Conservation (phyloP, 2,113 vertebrate species). For the Periophthalmodon schlosseri region DNA sequence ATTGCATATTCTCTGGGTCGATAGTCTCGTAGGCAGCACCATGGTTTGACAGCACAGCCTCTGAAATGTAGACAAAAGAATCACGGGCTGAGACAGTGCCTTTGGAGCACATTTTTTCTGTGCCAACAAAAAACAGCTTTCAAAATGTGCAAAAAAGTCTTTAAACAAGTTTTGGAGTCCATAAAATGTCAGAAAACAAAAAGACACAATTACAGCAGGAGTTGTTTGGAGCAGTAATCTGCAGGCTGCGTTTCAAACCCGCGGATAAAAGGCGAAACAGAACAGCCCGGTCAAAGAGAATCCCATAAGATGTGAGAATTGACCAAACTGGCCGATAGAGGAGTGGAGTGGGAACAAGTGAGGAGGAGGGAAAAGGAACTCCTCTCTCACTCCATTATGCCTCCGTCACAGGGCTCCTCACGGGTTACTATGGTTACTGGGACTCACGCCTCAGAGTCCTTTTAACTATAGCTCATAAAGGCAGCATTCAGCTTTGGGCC, state of each 20-base stretch:
- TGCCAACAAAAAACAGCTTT: slow-evolving; percentile 51
- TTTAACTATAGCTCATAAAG: slow-evolving; percentile 80
- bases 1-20: slow-evolving; percentile 78
- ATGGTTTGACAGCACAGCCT: slow-evolving; percentile 69
- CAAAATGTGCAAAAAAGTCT: slow-evolving; percentile 53
- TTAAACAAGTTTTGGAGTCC: slow-evolving; percentile 57
- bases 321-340: slow-evolving; percentile 64
- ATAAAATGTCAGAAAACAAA: slow-evolving; percentile 57
- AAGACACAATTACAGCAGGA: slow-evolving; percentile 45
- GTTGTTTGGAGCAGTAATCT: slow-evolving; percentile 46
- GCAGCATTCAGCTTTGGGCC: slow-evolving; percentile 73
- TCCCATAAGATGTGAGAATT: slow-evolving; percentile 60
- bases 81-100: slow-evolving; percentile 78
- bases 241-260: slow-evolving; percentile 48
- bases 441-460: slow-evolving; percentile 78
- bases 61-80: slow-evolving; percentile 77
- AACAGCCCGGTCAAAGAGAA: slow-evolving; percentile 43
- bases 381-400: slow-evolving; percentile 77
- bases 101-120: slow-evolving; percentile 74
- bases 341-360: slow-evolving; percentile 68
- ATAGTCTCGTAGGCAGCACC: slow-evolving; percentile 64
- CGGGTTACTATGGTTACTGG: slow-evolving; percentile 77
- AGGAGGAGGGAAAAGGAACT: slow-evolving; percentile 70
- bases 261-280: slow-evolving; percentile 41
- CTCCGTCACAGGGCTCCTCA: slow-evolving; percentile 73